Base-by-base conservation (phyloP, 1,140 invertebrate genomes). In the Asbolus verrucosus region DNA sequence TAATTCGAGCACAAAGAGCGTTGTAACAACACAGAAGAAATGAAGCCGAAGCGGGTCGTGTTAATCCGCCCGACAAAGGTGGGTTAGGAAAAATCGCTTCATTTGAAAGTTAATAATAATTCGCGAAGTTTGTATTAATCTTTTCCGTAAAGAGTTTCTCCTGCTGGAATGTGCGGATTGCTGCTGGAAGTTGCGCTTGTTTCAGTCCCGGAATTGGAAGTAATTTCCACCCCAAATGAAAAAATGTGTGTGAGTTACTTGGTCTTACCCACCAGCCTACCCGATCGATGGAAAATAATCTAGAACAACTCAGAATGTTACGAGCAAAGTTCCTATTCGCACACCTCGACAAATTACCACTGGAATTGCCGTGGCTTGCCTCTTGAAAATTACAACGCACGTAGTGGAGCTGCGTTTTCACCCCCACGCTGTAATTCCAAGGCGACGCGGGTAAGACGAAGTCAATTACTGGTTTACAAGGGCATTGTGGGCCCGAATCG, bases 231-330 rank as follows among this genome's bases (percentile, higher is more conserved):
- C 15, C 43, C 50, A 50, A 68, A 68, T 69, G 67, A 61, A 70
- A 72, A 71, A 72, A 72, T 61, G 43, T 72, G 66, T 72, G 59
- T 59, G 41, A 36, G 38, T 72, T 33, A 71, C 65, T 67, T 43
- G 65, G 15, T 46, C 27, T 30, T 61, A 21, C 18, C 16, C 24
- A 27, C 31, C 36, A 43, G 24, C 43, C 50, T 60, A 43, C 41
- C n/a, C 21, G 63, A 72, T 72, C 71, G 71, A 73, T 73, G 30
- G 60, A 69, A 72, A 72, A 72, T 72, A 72, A 72, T 72, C 70
- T 65, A 30, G 69, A 70, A 70, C 61, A 70, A 65, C 30, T 41
- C 62, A 50, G 21, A 70, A 70, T 54, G 69, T 41, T 65, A 65
- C 69, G 41, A 65, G 46, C 43, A 70, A 70, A 65, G 69, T 65